phyloP scores from a whole-genome alignment of 92 coral and sea anemone genomes.

The Siderastrea siderea region DNA sequence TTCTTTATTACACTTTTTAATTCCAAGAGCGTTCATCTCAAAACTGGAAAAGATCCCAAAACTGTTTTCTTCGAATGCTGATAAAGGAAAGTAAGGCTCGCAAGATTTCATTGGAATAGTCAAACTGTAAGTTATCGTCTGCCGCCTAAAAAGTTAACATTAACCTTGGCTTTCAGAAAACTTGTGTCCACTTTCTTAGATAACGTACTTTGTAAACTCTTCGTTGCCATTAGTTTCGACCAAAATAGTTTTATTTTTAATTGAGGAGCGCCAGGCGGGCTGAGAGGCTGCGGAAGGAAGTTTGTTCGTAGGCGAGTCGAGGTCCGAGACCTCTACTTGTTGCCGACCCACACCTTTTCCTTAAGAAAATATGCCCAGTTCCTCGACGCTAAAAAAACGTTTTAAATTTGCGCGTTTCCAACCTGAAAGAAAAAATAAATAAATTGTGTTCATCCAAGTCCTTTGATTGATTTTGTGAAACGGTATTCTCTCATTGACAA shows the following conservation, averaged over 20 bases:
- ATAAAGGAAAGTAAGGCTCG: background rate
- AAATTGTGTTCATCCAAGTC: background rate
- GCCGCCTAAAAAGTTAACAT: background rate
- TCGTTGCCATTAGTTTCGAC: slow-evolving; percentile 48
- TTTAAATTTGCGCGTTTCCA: background rate
- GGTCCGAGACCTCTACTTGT: background rate
- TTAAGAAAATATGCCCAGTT: background rate
- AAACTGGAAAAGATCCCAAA: background rate
- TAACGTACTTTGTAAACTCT: background rate
- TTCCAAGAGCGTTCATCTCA: background rate
- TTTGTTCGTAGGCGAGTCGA: background rate
- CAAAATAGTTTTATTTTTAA: slow-evolving; percentile 26
- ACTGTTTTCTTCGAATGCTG: background rate
- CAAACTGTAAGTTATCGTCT: background rate
- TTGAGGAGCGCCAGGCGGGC: slow-evolving; percentile 23
- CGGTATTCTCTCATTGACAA: slow-evolving; percentile 33
- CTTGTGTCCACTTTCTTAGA: too few relatives aligned
- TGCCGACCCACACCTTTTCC: background rate
- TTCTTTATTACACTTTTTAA: background rate
- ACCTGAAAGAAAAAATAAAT: background rate
- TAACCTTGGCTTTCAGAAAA: background rate
- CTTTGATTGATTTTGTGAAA: slow-evolving; percentile 22
- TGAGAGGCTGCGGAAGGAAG: background rate
- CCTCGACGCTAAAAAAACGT: background rate
- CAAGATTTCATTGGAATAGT: background rate